phyloP scores from a whole-genome alignment of 1,140 invertebrate genomes.

The Habropoda laboriosa region DNA sequence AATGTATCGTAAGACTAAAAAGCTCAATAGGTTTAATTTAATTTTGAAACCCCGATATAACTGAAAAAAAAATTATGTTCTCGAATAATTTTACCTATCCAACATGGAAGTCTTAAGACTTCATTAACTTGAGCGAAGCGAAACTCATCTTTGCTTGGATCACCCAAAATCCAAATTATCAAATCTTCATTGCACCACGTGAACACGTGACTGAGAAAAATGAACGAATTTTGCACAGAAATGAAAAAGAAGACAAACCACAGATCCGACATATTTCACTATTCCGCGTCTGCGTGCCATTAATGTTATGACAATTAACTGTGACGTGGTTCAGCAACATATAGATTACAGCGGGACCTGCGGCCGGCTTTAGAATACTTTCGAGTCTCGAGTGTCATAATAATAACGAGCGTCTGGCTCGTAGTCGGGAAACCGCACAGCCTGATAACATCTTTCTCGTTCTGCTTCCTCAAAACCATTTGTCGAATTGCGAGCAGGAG shows the following conservation, averaged over 20 bases:
- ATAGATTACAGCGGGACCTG: not conserved
- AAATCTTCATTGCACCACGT: too few relatives aligned
- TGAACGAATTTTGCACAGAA: not conserved
- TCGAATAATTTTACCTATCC: too few relatives aligned
- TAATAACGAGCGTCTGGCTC: not conserved
- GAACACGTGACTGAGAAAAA: not conserved
- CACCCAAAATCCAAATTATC: too few relatives aligned
- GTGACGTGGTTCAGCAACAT: not conserved
- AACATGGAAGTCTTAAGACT: too few relatives aligned
- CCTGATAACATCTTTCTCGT: constrained; percentile 5
- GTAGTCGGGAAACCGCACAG: constrained; percentile 18
- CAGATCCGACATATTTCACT: not conserved
- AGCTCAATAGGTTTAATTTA: too few relatives aligned
- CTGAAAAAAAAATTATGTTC: too few relatives aligned
- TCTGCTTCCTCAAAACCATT: constrained; percentile 9
- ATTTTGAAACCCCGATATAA: too few relatives aligned
- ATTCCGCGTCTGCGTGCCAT: not conserved
- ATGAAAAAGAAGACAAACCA: not conserved
- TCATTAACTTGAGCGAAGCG: not conserved
- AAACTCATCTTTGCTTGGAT: not conserved
- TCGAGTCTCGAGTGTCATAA: not conserved
- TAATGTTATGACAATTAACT: constrained; percentile 6
- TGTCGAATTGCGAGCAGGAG: not conserved
- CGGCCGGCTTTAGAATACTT: not conserved
- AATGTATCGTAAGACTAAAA: too few relatives aligned